Evolutionary conservation across 2,888 invertebrate genomes (phyloP).

Genomic region (Volucella bombylans): DNA sequence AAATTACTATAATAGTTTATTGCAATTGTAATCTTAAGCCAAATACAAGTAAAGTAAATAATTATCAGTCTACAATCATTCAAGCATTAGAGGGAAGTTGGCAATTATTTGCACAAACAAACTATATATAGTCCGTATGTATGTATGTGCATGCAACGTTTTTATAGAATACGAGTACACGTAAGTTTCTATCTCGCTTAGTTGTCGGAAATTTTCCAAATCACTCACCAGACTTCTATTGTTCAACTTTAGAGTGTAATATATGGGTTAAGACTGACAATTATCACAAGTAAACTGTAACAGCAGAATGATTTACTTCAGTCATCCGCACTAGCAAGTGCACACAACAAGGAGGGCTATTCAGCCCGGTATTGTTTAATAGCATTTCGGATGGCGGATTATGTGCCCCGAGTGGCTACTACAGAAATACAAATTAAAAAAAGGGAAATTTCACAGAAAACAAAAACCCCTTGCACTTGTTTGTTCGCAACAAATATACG

Average conservation of each 20-base stretch:
- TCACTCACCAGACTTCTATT: conserved; percentile 6
- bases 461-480: too few species aligned
- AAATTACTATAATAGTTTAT: conserved; percentile 24
- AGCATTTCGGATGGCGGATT: conserved; percentile 17
- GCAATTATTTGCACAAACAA: neutral
- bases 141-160: neutral
- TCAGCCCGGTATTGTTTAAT: conserved; percentile 14
- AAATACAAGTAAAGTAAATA: conserved; percentile 49
- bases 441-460: too few species aligned
- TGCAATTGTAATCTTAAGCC: conserved; percentile 54
- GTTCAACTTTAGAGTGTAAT: conserved; percentile 34
- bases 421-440: too few species aligned
- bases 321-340: conserved; percentile 1
- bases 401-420: neutral
- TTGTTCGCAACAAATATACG: too few species aligned
- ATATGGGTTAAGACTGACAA: conserved; percentile 56
- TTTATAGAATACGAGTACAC: conserved; percentile 8
- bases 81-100: conserved; percentile 62
- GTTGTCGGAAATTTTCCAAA: conserved; percentile 53
- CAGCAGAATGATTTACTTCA: conserved; percentile 43
- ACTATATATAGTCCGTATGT: neutral
- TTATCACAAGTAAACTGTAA: conserved; percentile 53
- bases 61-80: conserved; percentile 49
- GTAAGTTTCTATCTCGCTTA: conserved; percentile 13
- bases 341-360: conserved; percentile 12